Evolutionary conservation across 2,113 vertebrate species (phyloP), one percentile per base, ranked within the genome.

Genomic region (Tylochromis polylepis): DNA sequence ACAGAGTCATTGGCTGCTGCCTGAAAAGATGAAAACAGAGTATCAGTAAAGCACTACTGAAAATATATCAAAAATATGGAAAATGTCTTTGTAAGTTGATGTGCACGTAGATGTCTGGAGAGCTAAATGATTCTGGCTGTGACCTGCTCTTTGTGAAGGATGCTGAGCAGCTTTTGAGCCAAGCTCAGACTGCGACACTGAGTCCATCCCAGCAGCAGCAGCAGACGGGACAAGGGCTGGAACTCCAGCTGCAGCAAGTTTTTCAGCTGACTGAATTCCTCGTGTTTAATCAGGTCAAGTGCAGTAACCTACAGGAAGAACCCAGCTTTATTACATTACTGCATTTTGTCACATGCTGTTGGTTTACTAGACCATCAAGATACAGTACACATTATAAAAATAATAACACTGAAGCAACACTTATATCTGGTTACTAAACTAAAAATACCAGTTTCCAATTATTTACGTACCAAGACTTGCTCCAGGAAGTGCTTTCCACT

Each of bases 401-500:
- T 6, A 60, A 55, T 29, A 8, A 22, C 2, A n/a, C 5, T 16
- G 46, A 87, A 20, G 75, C 14, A 82, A 9, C 20, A 53, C 12
- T 85, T n/a, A 15, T 36, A 56, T 85, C 20, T 58, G 29, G 38
- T 24, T 16, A 82, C 7, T 24, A 53, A 49, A 75, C 5, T 55
- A 8, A 55, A 34, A 24, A 9, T 27, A 57, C 3, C 3, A 27
- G 12, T 78, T 56, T 36, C 22, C 34, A 16, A 8, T 34, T 8
- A 58, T 57, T 38, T 3, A 90, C 96, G 53, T 96, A 99, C 98
- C 97, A 99, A 91, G 86, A 99, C 96, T 93, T 98, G 98, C 88
- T 99, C 98, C 5, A 99, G 96, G 93, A 99, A 99, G 95, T 99
- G 98, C 85, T 98, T 99, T 88, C 92, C 97, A 88, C 96, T 98